A percentile compares a stretch with the other conserved stretches of the same genome.
phyloP scores from a whole-genome alignment of 2,797 vertebrate species.

The Chelidonichthys spinosus region DNA sequence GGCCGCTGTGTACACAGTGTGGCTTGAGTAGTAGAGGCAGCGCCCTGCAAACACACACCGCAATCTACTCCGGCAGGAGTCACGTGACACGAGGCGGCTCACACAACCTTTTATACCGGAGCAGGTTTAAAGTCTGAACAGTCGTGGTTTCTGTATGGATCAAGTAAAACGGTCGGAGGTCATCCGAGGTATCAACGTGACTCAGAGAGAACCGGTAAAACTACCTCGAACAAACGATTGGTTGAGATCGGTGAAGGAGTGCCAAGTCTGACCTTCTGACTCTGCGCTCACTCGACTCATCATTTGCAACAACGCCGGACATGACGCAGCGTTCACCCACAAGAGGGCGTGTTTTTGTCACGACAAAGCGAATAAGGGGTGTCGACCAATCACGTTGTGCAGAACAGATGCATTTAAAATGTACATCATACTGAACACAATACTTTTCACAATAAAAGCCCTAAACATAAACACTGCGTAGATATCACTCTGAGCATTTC shows the following conservation, averaged over 20 bases:
- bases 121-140: background rate
- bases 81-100: background rate
- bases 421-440: too few relatives aligned
- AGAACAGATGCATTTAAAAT: too few relatives aligned
- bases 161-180: background rate
- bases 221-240: background rate
- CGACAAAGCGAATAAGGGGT: too few relatives aligned
- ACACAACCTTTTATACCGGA: background rate
- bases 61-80: too few relatives aligned
- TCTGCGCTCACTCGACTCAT: too few relatives aligned
- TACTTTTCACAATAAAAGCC: background rate
- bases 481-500: too few relatives aligned
- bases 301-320: too few relatives aligned
- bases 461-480: background rate
- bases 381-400: too few relatives aligned
- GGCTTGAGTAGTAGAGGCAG: conserved; percentile 5
- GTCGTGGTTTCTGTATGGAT: too few relatives aligned
- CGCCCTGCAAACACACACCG: too few relatives aligned
- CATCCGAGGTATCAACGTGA: background rate
- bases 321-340: too few relatives aligned
- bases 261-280: conserved; percentile 1
- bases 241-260: background rate
- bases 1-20: conserved; percentile 54
- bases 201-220: background rate
- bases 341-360: too few relatives aligned